phyloP scores from a whole-genome alignment of 2,113 vertebrate genomes.

The Falco punctatus region DNA sequence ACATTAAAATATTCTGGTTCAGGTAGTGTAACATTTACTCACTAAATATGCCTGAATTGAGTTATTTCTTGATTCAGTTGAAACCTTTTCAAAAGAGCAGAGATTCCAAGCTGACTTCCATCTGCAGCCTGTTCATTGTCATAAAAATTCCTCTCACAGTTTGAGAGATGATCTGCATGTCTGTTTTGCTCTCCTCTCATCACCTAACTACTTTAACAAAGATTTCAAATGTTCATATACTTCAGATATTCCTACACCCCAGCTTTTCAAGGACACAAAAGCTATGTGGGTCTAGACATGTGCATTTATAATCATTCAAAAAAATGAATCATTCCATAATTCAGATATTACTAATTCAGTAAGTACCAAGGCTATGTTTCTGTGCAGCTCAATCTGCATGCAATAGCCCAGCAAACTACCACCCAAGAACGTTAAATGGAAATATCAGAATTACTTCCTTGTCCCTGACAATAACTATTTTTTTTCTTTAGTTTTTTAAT shows the following conservation, averaged over 20 bases:
- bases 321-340: background rate
- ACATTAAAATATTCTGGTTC: background rate
- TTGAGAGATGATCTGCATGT: background rate
- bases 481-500: constrained; percentile 39
- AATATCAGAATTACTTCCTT: constrained; percentile 20
- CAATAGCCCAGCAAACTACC: background rate
- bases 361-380: background rate
- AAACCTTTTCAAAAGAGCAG: background rate
- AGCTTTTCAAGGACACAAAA: background rate
- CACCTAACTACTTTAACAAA: background rate
- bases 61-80: background rate
- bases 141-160: background rate
- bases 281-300: background rate
- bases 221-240: background rate
- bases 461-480: constrained; percentile 2
- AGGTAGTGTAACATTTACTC: background rate
- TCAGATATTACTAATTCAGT: background rate
- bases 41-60: background rate
- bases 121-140: background rate
- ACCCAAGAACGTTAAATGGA: background rate
- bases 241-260: background rate
- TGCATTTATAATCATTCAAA: background rate
- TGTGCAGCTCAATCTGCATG: background rate
- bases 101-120: background rate
- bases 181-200: background rate